These are phyloP conservation scores for Agriotes lineatus DNA, from an alignment of 2,888 invertebrate genomes.

Conservation along the genomic window DNA sequence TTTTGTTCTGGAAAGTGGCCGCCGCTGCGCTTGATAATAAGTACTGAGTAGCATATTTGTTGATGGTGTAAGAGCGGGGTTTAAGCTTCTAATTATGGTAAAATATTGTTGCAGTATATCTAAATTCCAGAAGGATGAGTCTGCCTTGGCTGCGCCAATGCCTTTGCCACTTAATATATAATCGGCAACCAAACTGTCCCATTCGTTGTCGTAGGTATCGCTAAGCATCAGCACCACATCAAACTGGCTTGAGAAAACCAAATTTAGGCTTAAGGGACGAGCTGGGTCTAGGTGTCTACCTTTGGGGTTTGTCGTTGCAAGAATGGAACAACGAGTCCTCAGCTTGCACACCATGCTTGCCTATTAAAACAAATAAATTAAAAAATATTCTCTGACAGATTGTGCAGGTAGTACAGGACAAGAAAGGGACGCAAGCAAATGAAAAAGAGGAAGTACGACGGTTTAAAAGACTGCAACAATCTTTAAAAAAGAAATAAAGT, in stretches of 20 bases:
- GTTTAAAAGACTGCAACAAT: too few relatives aligned
- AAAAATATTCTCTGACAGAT: too few relatives aligned
- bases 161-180: slow-evolving; percentile 68
- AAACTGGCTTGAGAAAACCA: slow-evolving; percentile 84
- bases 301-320: slow-evolving; percentile 91
- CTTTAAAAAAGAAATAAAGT: too few relatives aligned
- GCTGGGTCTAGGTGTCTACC: slow-evolving; percentile 78
- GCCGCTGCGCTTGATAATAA: slow-evolving; percentile 83
- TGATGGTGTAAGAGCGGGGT: slow-evolving; percentile 76
- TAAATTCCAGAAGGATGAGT: slow-evolving; percentile 65
- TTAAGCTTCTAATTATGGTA: slow-evolving; percentile 76
- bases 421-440: too few relatives aligned
- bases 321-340: slow-evolving; percentile 84
- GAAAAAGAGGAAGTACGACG: too few relatives aligned
- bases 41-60: slow-evolving; percentile 79
- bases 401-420: too few relatives aligned
- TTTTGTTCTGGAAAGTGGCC: slow-evolving; percentile 77
- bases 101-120: slow-evolving; percentile 81
- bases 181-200: slow-evolving; percentile 79
- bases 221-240: slow-evolving; percentile 85
- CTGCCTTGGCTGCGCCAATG: slow-evolving; percentile 46
- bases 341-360: slow-evolving; percentile 91
- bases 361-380: too few relatives aligned
- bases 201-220: slow-evolving; percentile 81
- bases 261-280: slow-evolving; percentile 76